These are phyloP conservation scores for Chymomyza procnemis DNA, from an alignment of 2,888 invertebrate species.

Conservation along the genomic window DNA sequence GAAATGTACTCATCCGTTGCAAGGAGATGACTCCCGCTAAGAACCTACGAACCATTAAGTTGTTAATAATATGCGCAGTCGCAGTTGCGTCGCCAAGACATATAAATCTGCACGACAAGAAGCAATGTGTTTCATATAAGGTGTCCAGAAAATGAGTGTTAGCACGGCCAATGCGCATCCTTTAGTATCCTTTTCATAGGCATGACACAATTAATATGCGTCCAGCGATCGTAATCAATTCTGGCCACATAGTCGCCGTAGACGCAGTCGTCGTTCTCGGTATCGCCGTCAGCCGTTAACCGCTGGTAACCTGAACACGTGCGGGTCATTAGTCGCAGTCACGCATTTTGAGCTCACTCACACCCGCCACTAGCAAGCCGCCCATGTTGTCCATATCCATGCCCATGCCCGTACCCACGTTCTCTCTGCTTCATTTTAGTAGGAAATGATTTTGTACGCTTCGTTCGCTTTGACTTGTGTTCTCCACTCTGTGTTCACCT, in stretches of 20 bases:
- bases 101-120: background rate
- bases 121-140: slow-evolving; percentile 23
- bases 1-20: slow-evolving; percentile 11
- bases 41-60: slow-evolving; percentile 65
- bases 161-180: slow-evolving; percentile 44
- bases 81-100: slow-evolving; percentile 40
- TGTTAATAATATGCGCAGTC: slow-evolving; percentile 76
- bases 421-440: slow-evolving; percentile 56
- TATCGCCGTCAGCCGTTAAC: slow-evolving; percentile 17
- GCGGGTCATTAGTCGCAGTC: slow-evolving; percentile 76
- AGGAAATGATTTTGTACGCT: slow-evolving; percentile 71
- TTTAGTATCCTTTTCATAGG: slow-evolving; percentile 60
- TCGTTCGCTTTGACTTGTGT: slow-evolving; percentile 41
- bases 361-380: slow-evolving; percentile 35
- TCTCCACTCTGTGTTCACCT: slow-evolving; percentile 12
- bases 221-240: slow-evolving; percentile 76
- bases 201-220: slow-evolving; percentile 70
- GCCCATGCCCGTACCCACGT: slow-evolving; percentile 40
- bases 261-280: slow-evolving; percentile 29
- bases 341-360: slow-evolving; percentile 69
- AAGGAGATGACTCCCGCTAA: slow-evolving; percentile 27
- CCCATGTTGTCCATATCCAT: slow-evolving; percentile 9
- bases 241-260: slow-evolving; percentile 49
- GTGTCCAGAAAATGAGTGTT: background rate
- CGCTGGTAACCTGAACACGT: slow-evolving; percentile 61